Base-by-base conservation (phyloP, 2,888 invertebrate genomes). In the Tetragonisca angustula region DNA sequence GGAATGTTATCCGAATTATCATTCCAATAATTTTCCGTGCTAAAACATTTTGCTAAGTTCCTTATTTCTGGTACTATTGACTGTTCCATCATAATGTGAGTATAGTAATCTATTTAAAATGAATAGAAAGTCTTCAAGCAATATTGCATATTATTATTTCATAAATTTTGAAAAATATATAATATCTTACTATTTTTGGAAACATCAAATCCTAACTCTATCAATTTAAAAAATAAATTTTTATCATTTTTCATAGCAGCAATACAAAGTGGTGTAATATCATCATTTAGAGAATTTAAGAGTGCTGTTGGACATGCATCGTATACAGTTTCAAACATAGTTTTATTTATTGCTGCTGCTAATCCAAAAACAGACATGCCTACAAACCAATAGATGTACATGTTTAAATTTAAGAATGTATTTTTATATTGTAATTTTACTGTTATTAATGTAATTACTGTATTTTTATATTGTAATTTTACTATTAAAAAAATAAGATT, bases 161-260 rank as follows among this genome's bases (percentile, higher is more conserved):
- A 76, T 65, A 49, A n/a, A 52, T 4, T 21, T 68, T 62, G 27
- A 52, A 36, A 65, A 59, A 68, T 72, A 21, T 4, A 21, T 21
- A 36, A 68, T 70, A 72, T 81, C 90, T 90, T 86, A 94, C 94
- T 93, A 54, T 90, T 89, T 81, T 90, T 90, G 5, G 86, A 81
- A 67, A 91, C 50, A 54, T 92, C 79, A 50, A 92, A 79, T 49
- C 93, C 94, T 52, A 92, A 85, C 27, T 91, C 74, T n/a, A 93
- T 54, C 43, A 94, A 83, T 78, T 87, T 89, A 36, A 91, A 90
- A 76, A 94, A 93, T 24, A 94, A 76, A 64, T 87, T 68, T 76
- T 92, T 92, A 79, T 94, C 93, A 77, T 93, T 93, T 81, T 90
- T 93, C 88, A 93, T 90, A 24, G 93, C 93, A 43, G 94, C 93